Evolutionary conservation across 2,113 vertebrate species (phyloP), one percentile per base, ranked within the genome.

Genomic region (Chlorodrepanis virens): DNA sequence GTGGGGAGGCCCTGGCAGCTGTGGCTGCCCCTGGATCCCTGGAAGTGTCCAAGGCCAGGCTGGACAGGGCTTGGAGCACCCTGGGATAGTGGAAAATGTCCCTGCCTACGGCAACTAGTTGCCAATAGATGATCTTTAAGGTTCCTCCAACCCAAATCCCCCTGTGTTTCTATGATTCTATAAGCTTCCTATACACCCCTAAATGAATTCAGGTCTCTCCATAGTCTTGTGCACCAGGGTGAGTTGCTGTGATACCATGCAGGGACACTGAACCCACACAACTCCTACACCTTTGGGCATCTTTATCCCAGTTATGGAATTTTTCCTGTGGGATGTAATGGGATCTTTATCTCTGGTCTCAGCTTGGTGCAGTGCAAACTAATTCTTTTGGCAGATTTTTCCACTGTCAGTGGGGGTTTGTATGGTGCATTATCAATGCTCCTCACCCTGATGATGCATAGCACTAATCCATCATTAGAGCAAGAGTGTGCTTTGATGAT

Each of bases 391-490:
- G 94, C 93, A 93, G 72, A 65, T 92, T 94, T 90, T 90, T 87
- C 69, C 79, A 57, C 89, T 75, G 84, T 61, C 83, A 45, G 79
- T 80, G 86, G 91, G 94, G 86, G 89, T 83, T 95, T 87, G 47
- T 80, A 33, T 53, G 69, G 77, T 94, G 9, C 70, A 72, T 95
- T 96, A 94, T 93, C 91, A 96, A 65, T 91, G 89, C 74, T 96
- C 70, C 95, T 96, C 6, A 3, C 85, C 83, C 72, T 95, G 91
- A 79, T 92, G 95, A 95, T 96, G 88, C 91, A 94, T 93, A 87
- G 82, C 94, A 94, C 90, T 87, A 96, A 97, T 96, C 94, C 92
- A 96, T 94, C 94, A 91, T 68, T 63, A 87, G 44, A 96, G 92
- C 63, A 87, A 93, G 85, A 91, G 83, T 44, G 68, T 94, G 86